phyloP scores from a whole-genome alignment of 1,140 invertebrate species.

The Rhopalosiphum maidis region DNA sequence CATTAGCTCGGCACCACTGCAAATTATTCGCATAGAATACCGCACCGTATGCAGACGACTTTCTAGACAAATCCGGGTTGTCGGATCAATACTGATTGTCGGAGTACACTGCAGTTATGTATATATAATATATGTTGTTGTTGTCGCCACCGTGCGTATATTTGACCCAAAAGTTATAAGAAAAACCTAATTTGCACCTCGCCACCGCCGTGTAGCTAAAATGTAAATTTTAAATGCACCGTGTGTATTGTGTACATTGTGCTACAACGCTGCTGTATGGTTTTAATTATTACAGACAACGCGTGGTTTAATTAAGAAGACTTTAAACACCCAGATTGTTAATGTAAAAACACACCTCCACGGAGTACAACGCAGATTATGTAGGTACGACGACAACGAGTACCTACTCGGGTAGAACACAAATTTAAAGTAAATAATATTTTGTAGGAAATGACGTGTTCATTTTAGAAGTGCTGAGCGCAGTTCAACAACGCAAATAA shows the following conservation, averaged over 20 bases:
- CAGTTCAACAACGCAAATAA: not conserved
- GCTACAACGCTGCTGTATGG: not conserved
- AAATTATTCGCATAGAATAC: not conserved
- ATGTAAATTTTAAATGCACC: slow-evolving; percentile 4
- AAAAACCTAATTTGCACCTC: not conserved
- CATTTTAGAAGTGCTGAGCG: not conserved
- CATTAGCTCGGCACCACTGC: not conserved
- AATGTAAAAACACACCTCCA: not conserved
- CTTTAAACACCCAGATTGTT: not conserved
- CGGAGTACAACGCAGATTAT: not conserved
- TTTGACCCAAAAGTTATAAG: not conserved
- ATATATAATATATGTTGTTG: too few relatives aligned
- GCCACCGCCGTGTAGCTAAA: not conserved
- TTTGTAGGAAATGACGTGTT: not conserved
- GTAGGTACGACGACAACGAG: not conserved
- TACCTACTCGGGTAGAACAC: not conserved
- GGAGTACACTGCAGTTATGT: not conserved
- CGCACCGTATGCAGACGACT: not conserved
- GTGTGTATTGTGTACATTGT: not conserved
- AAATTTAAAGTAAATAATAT: not conserved
- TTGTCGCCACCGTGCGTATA: not conserved
- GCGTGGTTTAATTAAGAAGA: not conserved
- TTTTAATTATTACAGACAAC: slow-evolving; percentile 2
- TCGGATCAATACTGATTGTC: not conserved
- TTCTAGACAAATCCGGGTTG: not conserved